phyloP scores from a whole-genome alignment of 1,140 invertebrate genomes.

The Papilio polyxenes region DNA sequence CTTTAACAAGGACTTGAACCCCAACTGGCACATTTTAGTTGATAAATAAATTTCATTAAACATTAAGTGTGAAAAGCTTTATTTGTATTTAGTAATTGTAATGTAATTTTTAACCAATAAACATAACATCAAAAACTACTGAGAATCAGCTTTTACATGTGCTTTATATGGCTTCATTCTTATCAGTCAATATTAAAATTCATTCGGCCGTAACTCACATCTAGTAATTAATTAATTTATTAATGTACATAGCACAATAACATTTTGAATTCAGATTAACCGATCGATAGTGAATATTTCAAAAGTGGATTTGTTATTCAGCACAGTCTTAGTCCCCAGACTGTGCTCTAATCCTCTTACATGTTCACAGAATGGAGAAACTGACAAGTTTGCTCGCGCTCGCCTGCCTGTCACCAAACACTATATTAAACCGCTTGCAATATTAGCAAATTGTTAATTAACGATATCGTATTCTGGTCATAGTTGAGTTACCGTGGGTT shows the following conservation, averaged over 20 bases:
- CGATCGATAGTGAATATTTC: slow-evolving; percentile 11
- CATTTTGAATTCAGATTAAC: slow-evolving; percentile 12
- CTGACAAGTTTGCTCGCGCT: slow-evolving; percentile 15
- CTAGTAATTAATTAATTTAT: not conserved
- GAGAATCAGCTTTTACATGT: not conserved
- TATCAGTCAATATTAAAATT: slow-evolving; percentile 20
- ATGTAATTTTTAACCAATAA: too few relatives aligned
- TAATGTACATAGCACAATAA: not conserved
- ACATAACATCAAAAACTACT: too few relatives aligned
- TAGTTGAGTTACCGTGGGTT: not conserved
- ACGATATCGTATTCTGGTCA: not conserved
- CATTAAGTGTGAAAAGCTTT: too few relatives aligned
- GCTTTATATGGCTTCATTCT: not conserved
- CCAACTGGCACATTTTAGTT: too few relatives aligned
- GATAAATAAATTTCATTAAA: too few relatives aligned
- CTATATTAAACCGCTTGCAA: slow-evolving; percentile 19
- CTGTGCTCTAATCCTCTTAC: slow-evolving; percentile 22
- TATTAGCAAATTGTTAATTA: not conserved
- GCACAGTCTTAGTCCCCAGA: slow-evolving; percentile 10
- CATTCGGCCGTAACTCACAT: not conserved
- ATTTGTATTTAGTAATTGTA: too few relatives aligned
- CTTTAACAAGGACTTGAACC: too few relatives aligned
- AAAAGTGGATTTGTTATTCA: slow-evolving; percentile 26
- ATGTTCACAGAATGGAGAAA: slow-evolving; percentile 8
- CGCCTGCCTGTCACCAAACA: slow-evolving; percentile 4